Evolutionary conservation across 2,888 invertebrate genomes (phyloP), one percentile per base, ranked within the genome.

Genomic region (Caenorhabditis panamensis): DNA sequence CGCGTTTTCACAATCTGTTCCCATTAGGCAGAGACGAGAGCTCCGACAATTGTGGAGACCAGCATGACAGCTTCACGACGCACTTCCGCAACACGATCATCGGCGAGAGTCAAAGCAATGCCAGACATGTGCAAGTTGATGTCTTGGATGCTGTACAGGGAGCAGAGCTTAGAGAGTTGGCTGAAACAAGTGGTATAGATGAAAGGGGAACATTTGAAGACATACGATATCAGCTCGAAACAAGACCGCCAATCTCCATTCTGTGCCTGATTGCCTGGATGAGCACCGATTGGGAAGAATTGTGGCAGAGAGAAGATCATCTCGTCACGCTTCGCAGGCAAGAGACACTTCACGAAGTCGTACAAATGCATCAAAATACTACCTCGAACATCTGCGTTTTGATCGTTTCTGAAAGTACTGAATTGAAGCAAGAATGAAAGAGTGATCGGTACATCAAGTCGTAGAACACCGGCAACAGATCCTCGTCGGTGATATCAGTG

Each of bases 391-490:
- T 95, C 95, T 90, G 95, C 94, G 64, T 95, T 91, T 8, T 69
- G 61, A 91, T 95, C 95, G 89, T 79, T 78, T 62, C 94, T 94
- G 62, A 31, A 31, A 31, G 9, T n/a, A n/a, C n/a, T n/a, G n/a
- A n/a, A n/a, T n/a, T n/a, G n/a, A n/a, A n/a, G n/a, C n/a, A n/a
- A n/a, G n/a, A n/a, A n/a, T n/a, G n/a, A n/a, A n/a, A n/a, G n/a
- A n/a, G n/a, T n/a, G n/a, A n/a, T n/a, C n/a, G n/a, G n/a, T n/a
- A n/a, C n/a, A n/a, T 71, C 26, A 95, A 94, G 1, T 94, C 94
- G 88, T 94, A 93, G 91, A 94, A 95, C 66, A 95, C 93, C 0
- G 95, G 95, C 24, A 95, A 93, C 68, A 95, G 92, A 91, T 95
- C 94, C 59, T 92, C 92, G 24, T 94, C 94, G 0, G 95, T 93